phyloP scores from a whole-genome alignment of 2,797 vertebrate genomes.

The Sebastes paucispinis region DNA sequence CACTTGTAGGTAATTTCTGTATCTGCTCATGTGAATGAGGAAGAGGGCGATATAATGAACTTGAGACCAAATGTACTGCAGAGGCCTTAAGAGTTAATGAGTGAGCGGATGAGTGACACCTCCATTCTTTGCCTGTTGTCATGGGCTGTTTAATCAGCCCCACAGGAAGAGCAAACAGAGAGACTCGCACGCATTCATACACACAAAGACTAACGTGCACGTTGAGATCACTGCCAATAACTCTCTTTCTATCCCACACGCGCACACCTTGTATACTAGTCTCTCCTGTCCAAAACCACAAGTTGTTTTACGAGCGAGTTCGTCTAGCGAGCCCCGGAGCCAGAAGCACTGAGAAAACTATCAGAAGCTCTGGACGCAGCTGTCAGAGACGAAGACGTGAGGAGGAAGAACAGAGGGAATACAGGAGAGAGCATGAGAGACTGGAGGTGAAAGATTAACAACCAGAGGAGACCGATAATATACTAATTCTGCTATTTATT shows the following conservation, averaged over 20 bases:
- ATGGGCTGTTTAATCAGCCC: constrained; percentile 49
- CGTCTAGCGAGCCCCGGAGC: neutral
- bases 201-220: neutral
- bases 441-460: neutral
- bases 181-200: neutral
- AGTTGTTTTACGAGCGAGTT: constrained; percentile 47
- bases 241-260: neutral
- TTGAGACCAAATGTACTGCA: constrained; percentile 7
- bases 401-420: neutral
- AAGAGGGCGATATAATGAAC: neutral
- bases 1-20: neutral
- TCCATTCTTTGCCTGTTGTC: constrained; percentile 40
- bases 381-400: neutral
- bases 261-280: neutral
- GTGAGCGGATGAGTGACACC: constrained; percentile 48
- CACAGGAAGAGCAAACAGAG: constrained; percentile 43
- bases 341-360: constrained; percentile 21
- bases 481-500: neutral
- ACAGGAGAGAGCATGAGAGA: neutral
- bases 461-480: neutral
- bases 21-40: neutral
- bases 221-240: neutral
- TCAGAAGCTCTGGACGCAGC: constrained; percentile 5
- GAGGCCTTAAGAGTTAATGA: constrained; percentile 47
- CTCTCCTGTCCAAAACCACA: constrained; percentile 12